Evolutionary conservation across 2,888 invertebrate species (phyloP).

Genomic region (Nomada fucata): DNA sequence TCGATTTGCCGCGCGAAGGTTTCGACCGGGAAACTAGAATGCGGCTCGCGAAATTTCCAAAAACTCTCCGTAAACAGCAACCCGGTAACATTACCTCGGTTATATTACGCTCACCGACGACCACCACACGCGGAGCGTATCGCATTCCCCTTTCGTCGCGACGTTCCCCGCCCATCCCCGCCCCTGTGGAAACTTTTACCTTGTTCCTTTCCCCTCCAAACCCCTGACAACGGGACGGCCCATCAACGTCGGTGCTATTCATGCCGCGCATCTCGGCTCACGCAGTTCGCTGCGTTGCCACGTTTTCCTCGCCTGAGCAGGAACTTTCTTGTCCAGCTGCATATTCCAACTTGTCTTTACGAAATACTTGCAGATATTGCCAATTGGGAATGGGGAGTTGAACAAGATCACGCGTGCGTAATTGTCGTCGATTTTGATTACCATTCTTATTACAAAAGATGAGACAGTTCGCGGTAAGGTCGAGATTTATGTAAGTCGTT

Average conservation of each 20-base stretch:
- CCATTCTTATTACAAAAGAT: not conserved
- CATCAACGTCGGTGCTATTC: constrained; percentile 72
- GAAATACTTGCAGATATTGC: constrained; percentile 26
- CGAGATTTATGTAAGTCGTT: not conserved
- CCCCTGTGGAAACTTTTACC: constrained; percentile 70
- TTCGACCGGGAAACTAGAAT: constrained; percentile 23
- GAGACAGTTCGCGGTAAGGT: not conserved
- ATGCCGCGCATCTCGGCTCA: constrained; percentile 77
- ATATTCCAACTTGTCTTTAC: not conserved
- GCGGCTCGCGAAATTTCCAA: constrained; percentile 56
- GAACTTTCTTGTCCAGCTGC: constrained; percentile 68
- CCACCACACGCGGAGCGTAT: constrained; percentile 41
- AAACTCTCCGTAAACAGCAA: constrained; percentile 54
- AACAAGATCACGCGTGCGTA: not conserved
- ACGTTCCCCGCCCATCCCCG: constrained; percentile 45
- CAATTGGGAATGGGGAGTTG: not conserved
- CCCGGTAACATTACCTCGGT: constrained; percentile 63
- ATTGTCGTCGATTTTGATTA: not conserved
- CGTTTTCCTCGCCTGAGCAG: constrained; percentile 31
- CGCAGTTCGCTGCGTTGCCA: constrained; percentile 75
- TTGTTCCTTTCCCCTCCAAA: constrained; percentile 21
- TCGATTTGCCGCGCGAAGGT: constrained; percentile 47
- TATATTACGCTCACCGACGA: constrained; percentile 54
- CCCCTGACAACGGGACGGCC: constrained; percentile 40
- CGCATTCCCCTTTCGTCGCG: constrained; percentile 23